These are phyloP conservation scores for Xiphophorus couchianus DNA, from an alignment of 2,113 vertebrate genomes.

Conservation along the genomic window DNA sequence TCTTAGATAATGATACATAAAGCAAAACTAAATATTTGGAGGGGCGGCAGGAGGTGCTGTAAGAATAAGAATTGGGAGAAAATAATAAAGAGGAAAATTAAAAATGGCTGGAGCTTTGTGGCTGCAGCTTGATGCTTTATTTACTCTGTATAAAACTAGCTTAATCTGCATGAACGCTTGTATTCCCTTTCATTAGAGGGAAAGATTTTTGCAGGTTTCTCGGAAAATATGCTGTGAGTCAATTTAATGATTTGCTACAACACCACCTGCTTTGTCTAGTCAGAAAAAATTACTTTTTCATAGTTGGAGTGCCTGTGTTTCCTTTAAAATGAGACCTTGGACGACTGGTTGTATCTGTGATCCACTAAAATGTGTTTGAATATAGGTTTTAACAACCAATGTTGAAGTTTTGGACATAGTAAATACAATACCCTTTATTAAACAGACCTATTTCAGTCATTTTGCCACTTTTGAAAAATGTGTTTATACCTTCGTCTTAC, in stretches of 20 bases:
- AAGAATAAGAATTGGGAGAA: neutral
- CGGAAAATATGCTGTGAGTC: slow-evolving; percentile 10
- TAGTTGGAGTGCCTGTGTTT: neutral
- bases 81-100: neutral
- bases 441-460: too few relatives aligned
- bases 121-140: neutral
- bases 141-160: neutral
- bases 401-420: too few relatives aligned
- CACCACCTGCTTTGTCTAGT: slow-evolving; percentile 57
- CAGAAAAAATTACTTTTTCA: slow-evolving; percentile 11
- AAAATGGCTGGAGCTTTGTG: too few relatives aligned
- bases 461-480: too few relatives aligned
- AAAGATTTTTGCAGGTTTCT: neutral
- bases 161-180: neutral
- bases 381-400: too few relatives aligned
- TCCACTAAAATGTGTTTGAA: too few relatives aligned
- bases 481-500: too few relatives aligned
- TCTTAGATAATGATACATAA: neutral
- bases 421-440: too few relatives aligned
- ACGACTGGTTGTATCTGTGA: too few relatives aligned
- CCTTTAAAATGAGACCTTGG: neutral
- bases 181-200: neutral
- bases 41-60: neutral
- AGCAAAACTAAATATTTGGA: neutral
- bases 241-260: slow-evolving; percentile 9